Evolutionary conservation across 1,140 invertebrate genomes (phyloP).

Genomic region (Drosophila eugracilis): DNA sequence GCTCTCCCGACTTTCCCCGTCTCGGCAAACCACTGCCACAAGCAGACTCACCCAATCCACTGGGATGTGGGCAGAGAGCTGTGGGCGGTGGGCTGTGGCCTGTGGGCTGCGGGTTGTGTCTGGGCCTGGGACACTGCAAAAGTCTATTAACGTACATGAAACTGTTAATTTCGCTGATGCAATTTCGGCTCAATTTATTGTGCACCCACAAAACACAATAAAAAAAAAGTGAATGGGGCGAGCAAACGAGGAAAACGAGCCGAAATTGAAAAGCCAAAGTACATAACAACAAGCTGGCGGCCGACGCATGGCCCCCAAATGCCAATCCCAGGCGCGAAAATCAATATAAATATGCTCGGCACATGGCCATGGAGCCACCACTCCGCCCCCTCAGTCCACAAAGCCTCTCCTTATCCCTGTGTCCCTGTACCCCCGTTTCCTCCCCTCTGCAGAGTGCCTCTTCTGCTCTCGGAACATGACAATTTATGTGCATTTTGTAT

Average conservation of each 20-base stretch:
- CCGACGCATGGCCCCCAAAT: conserved; percentile 46
- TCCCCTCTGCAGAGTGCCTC: conserved; percentile 7
- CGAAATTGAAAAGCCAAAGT: conserved; percentile 81
- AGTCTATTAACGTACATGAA: conserved; percentile 82
- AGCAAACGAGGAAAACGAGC: conserved; percentile 61
- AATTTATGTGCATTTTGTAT: conserved; percentile 82
- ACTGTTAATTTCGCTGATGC: conserved; percentile 82
- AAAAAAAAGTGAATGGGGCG: conserved; percentile 37
- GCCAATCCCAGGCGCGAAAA: conserved; percentile 75
- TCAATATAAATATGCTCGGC: conserved; percentile 80
- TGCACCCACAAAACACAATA: conserved; percentile 74
- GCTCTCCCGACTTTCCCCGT: too few relatives aligned
- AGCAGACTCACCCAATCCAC: conserved; percentile 5
- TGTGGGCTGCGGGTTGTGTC: conserved; percentile 6
- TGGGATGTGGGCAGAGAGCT: background rate
- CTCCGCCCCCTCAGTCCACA: background rate
- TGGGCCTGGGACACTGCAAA: conserved; percentile 50
- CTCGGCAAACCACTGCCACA: background rate
- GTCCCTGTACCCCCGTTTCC: background rate
- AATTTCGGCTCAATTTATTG: conserved; percentile 82
- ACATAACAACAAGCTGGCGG: conserved; percentile 78
- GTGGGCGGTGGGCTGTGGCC: conserved; percentile 3
- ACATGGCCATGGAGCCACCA: conserved; percentile 53
- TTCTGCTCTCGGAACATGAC: conserved; percentile 56
- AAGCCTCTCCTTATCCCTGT: background rate